Base-by-base conservation (phyloP, 2,113 vertebrate genomes). In the Rhinoptilus africanus region DNA sequence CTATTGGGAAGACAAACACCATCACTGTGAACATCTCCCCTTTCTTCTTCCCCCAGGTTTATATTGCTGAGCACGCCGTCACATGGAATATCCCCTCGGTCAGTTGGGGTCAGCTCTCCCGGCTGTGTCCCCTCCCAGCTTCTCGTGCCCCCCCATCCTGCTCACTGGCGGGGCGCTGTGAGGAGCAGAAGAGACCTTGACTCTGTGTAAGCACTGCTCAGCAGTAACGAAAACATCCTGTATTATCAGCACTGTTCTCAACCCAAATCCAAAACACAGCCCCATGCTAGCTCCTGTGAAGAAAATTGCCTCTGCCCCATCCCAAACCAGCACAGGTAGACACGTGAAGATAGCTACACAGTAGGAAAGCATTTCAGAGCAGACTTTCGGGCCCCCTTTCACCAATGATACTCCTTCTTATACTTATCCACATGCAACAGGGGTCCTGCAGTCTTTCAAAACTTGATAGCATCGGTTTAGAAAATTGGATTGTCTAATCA, bases 11-110 rank as follows among this genome's bases (percentile, higher is more conserved):
- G 35, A 35, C 17, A 74, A 54, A 66, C 3, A 1, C 26, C 43
- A 16, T 87, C 5, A 11, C 66, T 54, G 28, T 5, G 0, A 47
- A 23, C 1, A 0, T 37, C 35, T 4, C 16, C 12, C 24, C 5
- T 15, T 62, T 5, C 72, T 73, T 26, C 21, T 54, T 39, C 26
- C 12, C 10, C 37, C 45, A 28, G 12, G 18, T 79, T 22, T 23
- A 5, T 28, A 5, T 39, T 17, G 41, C n/a, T 39, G n/a, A 64
- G 24, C 23, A 14, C 10, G 28, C 5, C 0, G 1, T 5, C 19
- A 9, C 34, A 1, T n/a, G 66, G 57, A 12, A 63, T 30, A 30
- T 9, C 28, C 28, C 57, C 35, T 30, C 9, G 59, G 43, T 67
- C 83, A 48, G 34, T 3, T 43, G 45, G 10, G 37, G 37, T 45